phyloP scores from a whole-genome alignment of 2,888 invertebrate species.

The Macrophya alboannulata region DNA sequence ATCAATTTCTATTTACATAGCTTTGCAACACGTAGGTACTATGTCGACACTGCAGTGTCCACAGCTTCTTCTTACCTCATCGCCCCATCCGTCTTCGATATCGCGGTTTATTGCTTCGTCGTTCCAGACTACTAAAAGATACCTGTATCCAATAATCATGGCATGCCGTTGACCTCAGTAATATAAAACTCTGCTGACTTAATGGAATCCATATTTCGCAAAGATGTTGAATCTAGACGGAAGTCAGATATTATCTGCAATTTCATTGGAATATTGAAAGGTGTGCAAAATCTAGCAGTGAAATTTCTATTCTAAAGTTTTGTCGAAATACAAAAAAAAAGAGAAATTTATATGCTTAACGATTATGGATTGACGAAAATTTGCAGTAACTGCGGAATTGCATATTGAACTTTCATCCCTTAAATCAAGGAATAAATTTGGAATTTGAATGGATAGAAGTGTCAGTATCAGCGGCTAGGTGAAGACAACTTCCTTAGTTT shows the following conservation, averaged over 20 bases:
- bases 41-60: neutral
- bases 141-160: neutral
- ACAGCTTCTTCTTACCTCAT: conserved; percentile 17
- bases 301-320: neutral
- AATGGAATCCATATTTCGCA: neutral
- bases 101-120: conserved; percentile 43
- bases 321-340: no score
- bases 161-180: neutral
- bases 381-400: neutral
- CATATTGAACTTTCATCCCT: neutral
- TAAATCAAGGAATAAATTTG: neutral
- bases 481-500: neutral
- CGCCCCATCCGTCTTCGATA: neutral
- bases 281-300: neutral
- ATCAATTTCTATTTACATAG: neutral
- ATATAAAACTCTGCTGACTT: neutral
- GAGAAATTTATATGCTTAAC: neutral
- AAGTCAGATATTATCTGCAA: neutral
- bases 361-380: neutral
- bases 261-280: neutral
- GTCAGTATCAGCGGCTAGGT: neutral
- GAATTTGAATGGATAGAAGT: neutral
- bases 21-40: no score
- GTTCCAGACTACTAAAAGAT: conserved; percentile 1
- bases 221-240: neutral